Evolutionary conservation across 2,797 vertebrate genomes (phyloP).

Genomic region (Neosalanx taihuensis): DNA sequence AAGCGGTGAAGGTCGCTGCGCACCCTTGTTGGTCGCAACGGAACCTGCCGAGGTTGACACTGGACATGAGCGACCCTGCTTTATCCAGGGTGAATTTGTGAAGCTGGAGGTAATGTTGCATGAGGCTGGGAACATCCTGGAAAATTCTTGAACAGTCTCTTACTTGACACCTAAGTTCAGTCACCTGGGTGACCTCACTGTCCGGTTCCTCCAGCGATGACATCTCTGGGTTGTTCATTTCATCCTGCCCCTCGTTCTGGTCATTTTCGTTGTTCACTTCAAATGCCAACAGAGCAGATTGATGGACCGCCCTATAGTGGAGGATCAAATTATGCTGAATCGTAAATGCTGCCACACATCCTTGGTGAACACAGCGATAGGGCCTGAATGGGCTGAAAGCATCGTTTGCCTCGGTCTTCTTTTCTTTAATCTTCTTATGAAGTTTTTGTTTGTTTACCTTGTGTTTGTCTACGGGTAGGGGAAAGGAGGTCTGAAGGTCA

Average conservation of each 20-base stretch:
- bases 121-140: conserved; percentile 84
- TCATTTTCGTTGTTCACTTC: conserved; percentile 83
- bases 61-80: conserved; percentile 77
- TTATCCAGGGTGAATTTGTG: conserved; percentile 86
- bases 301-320: conserved; percentile 94
- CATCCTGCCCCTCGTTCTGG: conserved; percentile 62
- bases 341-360: conserved; percentile 91
- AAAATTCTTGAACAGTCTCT: conserved; percentile 94
- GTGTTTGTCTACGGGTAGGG: neutral
- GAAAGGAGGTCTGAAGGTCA: conserved; percentile 2
- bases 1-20: conserved; percentile 77
- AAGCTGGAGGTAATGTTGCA: conserved; percentile 92
- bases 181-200: conserved; percentile 69
- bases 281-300: conserved; percentile 84
- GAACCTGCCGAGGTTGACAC: conserved; percentile 80
- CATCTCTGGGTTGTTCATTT: conserved; percentile 51
- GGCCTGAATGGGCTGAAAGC: conserved; percentile 84
- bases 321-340: conserved; percentile 97
- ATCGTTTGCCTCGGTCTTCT: conserved; percentile 69
- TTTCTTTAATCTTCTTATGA: conserved; percentile 73
- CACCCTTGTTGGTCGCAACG: conserved; percentile 88
- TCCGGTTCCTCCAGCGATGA: conserved; percentile 70
- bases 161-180: conserved; percentile 90
- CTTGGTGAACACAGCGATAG: conserved; percentile 92
- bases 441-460: conserved; percentile 25